Evolutionary conservation across 2,888 invertebrate species (phyloP).

Genomic region (Lysandra bellargus): DNA sequence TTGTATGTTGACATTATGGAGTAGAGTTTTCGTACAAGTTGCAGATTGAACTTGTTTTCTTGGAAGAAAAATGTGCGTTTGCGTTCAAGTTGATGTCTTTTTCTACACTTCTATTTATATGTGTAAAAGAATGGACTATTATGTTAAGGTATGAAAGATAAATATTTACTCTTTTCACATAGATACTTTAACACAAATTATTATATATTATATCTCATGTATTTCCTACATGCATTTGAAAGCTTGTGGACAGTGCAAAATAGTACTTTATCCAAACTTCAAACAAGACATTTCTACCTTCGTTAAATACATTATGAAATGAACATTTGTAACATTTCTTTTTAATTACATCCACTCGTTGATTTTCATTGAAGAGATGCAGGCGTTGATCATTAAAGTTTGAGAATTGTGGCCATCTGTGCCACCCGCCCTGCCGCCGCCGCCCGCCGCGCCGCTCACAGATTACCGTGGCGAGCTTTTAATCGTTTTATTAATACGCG

Average conservation of each 20-base stretch:
- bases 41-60: background rate
- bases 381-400: slow-evolving; percentile 76
- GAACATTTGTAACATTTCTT: background rate
- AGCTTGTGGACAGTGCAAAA: background rate
- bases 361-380: slow-evolving; percentile 60
- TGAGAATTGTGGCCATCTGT: slow-evolving; percentile 77
- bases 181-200: background rate
- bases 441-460: slow-evolving; percentile 67
- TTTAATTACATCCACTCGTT: slow-evolving; percentile 44
- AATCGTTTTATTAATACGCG: slow-evolving; percentile 80
- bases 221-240: background rate
- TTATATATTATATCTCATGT: background rate
- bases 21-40: background rate
- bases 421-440: slow-evolving; percentile 70
- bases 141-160: too few relatives aligned
- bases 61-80: background rate
- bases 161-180: too few relatives aligned
- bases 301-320: slow-evolving; percentile 9
- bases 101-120: too few relatives aligned
- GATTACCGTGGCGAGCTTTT: slow-evolving; percentile 78
- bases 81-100: too few relatives aligned
- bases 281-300: background rate
- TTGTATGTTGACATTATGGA: slow-evolving; percentile 37
- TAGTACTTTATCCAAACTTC: background rate
- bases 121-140: too few relatives aligned